phyloP scores from a whole-genome alignment of 2,797 vertebrate species.

The Leptoclinus maculatus region DNA sequence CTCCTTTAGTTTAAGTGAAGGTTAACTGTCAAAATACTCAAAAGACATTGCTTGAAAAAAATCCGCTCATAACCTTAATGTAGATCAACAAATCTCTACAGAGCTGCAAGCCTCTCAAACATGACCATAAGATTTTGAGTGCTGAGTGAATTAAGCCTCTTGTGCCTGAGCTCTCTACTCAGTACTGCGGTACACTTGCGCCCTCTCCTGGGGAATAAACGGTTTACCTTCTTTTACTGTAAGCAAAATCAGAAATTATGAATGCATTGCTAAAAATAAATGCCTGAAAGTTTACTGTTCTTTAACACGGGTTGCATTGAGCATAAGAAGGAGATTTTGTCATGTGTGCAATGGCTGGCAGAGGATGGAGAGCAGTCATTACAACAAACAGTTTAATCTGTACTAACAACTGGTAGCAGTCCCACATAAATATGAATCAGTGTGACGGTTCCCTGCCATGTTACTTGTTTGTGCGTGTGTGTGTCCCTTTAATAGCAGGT shows the following conservation, averaged over 20 bases:
- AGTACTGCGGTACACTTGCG: neutral
- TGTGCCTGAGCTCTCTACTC: neutral
- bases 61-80: neutral
- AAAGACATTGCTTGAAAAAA: neutral
- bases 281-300: neutral
- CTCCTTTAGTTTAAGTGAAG: neutral
- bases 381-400: too few species aligned
- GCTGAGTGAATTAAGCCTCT: constrained; percentile 31
- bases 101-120: constrained; percentile 2
- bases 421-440: too few species aligned
- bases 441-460: too few species aligned
- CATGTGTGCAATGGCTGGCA: neutral
- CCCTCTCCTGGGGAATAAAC: constrained; percentile 37
- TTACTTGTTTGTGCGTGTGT: too few species aligned
- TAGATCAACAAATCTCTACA: constrained; percentile 6
- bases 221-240: rapidly evolving
- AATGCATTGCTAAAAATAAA: too few species aligned
- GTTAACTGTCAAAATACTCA: neutral
- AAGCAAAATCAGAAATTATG: neutral
- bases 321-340: too few species aligned
- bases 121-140: neutral
- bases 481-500: too few species aligned
- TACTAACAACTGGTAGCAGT: too few species aligned
- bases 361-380: neutral
- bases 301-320: neutral